Conservation (phyloP, 1,140 invertebrate genomes). For the Drosophila virilis region DNA sequence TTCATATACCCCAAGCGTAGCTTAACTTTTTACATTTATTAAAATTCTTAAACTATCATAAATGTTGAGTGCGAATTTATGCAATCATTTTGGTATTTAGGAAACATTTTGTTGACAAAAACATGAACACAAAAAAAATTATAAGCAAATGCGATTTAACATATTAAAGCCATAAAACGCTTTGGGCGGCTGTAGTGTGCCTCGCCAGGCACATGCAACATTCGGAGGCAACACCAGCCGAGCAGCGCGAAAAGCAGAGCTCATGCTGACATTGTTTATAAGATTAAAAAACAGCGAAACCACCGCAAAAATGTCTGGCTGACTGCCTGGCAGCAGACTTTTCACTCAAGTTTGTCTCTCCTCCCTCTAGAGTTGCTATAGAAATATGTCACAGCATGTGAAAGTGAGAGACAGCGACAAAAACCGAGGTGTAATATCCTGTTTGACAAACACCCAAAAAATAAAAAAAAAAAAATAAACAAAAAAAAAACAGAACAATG, state of each 20-base stretch:
- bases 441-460: constrained; percentile 58
- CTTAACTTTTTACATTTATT: constrained; percentile 5
- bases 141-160: constrained; percentile 52
- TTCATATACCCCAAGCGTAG: not conserved
- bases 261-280: constrained; percentile 74
- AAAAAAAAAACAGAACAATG: constrained; percentile 19
- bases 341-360: constrained; percentile 42
- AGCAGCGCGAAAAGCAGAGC: constrained; percentile 29
- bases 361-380: constrained; percentile 41
- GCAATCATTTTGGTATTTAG: constrained; percentile 14
- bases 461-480: constrained; percentile 13
- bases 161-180: constrained; percentile 73
- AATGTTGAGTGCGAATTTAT: constrained; percentile 9
- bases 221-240: constrained; percentile 41
- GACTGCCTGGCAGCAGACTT: constrained; percentile 47
- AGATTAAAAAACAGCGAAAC: constrained; percentile 59
- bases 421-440: constrained; percentile 79
- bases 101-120: constrained; percentile 18
- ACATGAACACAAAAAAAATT: constrained; percentile 37
- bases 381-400: constrained; percentile 79
- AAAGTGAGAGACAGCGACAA: constrained; percentile 75
- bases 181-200: constrained; percentile 11
- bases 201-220: constrained; percentile 45
- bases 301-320: constrained; percentile 61
- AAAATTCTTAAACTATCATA: constrained; percentile 22